phyloP scores from a whole-genome alignment of 2,113 vertebrate genomes.

The Oenanthe melanoleuca region DNA sequence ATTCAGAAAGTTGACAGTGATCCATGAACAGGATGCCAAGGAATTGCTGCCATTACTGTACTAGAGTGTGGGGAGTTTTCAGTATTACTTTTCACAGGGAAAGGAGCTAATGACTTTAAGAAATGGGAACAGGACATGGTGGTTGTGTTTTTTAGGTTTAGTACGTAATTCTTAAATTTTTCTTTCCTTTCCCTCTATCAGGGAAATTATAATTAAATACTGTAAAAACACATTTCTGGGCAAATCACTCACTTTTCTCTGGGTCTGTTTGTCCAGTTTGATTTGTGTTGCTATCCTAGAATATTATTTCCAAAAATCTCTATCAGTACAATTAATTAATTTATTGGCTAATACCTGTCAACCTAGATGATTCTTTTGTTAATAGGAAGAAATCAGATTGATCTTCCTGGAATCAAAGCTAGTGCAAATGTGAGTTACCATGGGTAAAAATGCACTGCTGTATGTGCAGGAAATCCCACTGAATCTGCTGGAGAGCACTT shows the following conservation, averaged over 20 bases:
- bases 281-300: conserved; percentile 34
- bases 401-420: not conserved
- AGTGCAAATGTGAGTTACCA: not conserved
- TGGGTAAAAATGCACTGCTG: not conserved
- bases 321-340: conserved; percentile 19
- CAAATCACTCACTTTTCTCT: conserved; percentile 21
- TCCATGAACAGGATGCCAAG: not conserved
- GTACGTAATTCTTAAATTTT: not conserved
- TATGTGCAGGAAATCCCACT: not conserved
- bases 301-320: conserved; percentile 29
- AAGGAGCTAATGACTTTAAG: not conserved
- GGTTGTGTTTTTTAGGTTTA: not conserved
- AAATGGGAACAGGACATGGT: not conserved
- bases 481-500: not conserved
- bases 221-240: conserved; percentile 17
- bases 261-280: not conserved
- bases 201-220: not conserved
- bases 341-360: not conserved
- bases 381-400: not conserved
- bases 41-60: not conserved
- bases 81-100: not conserved
- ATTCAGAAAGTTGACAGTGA: not conserved
- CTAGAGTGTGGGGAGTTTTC: not conserved
- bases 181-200: not conserved
- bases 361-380: not conserved